Conservation (phyloP, 2,888 invertebrate genomes). For the Tethea ocularis region DNA sequence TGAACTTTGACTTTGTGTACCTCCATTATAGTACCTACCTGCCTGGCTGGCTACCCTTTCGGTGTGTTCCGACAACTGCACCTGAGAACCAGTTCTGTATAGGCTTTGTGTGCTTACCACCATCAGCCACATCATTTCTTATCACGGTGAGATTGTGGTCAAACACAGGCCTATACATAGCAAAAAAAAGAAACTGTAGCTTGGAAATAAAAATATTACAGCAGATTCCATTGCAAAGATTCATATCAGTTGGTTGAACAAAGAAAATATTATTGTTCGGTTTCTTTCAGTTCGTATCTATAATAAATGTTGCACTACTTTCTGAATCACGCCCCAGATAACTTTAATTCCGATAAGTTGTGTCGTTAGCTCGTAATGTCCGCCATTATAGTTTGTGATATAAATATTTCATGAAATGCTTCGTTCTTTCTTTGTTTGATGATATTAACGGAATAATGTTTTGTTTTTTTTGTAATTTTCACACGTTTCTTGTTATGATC, state of each 20-base stretch:
- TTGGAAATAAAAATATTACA: too few relatives aligned
- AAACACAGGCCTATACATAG: too few relatives aligned
- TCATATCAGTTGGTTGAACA: background rate
- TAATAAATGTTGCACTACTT: constrained; percentile 15
- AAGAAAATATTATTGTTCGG: background rate
- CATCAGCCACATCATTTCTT: too few relatives aligned
- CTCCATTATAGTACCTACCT: too few relatives aligned
- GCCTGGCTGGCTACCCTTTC: too few relatives aligned
- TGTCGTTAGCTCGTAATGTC: background rate
- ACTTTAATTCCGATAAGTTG: constrained; percentile 11
- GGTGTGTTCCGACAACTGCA: too few relatives aligned
- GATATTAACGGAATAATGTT: constrained; percentile 6
- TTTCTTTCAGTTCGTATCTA: background rate
- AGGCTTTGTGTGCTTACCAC: too few relatives aligned
- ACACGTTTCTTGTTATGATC: background rate
- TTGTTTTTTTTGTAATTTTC: constrained; percentile 5
- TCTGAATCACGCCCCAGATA: constrained; percentile 27
- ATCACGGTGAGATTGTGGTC: too few relatives aligned
- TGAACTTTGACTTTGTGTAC: too few relatives aligned
- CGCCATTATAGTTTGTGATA: background rate
- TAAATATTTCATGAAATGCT: background rate
- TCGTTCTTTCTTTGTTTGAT: background rate
- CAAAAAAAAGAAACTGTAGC: too few relatives aligned
- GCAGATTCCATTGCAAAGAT: too few relatives aligned
- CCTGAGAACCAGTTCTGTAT: too few relatives aligned